phyloP scores from a whole-genome alignment of 2,888 invertebrate genomes.

The Crioceris asparagi region DNA sequence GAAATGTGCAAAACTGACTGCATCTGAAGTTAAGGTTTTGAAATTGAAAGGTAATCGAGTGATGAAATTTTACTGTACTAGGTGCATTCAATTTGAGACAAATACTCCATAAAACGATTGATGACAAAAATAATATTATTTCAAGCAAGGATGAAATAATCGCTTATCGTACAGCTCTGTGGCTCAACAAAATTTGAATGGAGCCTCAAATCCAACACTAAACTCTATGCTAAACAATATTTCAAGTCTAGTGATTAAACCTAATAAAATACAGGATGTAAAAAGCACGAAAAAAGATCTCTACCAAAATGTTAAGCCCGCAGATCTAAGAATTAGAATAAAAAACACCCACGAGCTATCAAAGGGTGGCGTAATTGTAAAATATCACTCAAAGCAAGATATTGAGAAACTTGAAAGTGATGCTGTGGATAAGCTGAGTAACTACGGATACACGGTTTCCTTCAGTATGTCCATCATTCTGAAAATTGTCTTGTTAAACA shows the following conservation, averaged over 20 bases:
- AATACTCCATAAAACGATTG: conserved; percentile 5
- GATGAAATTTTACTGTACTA: neutral
- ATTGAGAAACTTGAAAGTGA: conserved; percentile 4
- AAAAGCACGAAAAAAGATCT: conserved; percentile 4
- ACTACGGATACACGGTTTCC: neutral
- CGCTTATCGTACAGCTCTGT: neutral
- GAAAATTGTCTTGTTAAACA: too few species aligned
- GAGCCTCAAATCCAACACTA: neutral
- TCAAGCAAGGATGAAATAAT: neutral
- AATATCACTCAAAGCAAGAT: conserved; percentile 3
- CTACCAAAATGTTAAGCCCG: conserved; percentile 3
- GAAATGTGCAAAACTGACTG: too few species aligned
- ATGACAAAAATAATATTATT: conserved; percentile 7
- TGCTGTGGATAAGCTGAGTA: neutral
- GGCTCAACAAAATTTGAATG: neutral
- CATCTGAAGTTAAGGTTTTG: too few species aligned
- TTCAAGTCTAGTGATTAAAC: neutral
- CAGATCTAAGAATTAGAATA: conserved; percentile 4
- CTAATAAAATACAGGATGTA: conserved; percentile 1
- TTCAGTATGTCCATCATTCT: too few species aligned
- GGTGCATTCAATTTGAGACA: conserved; percentile 1
- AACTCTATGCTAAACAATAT: neutral
- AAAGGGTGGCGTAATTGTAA: conserved; percentile 4
- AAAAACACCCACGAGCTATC: conserved; percentile 3
- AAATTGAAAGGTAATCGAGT: neutral